Conservation (phyloP, 1,140 invertebrate species). For the Aphaenogaster floridana region DNA sequence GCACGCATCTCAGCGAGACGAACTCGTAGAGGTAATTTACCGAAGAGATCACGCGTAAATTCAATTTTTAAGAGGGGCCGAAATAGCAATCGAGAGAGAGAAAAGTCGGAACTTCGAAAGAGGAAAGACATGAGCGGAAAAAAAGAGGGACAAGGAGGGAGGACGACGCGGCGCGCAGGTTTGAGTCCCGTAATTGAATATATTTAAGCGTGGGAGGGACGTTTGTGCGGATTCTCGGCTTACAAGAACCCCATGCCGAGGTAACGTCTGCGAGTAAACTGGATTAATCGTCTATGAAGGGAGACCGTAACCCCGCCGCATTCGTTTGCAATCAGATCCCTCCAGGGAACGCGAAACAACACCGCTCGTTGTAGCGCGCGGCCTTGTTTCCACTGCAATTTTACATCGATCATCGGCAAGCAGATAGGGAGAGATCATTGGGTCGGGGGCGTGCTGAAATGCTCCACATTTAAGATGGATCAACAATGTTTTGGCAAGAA, state of each 20-base stretch:
- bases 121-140: neutral
- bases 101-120: conserved; percentile 36
- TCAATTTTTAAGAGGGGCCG: neutral
- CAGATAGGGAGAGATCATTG: conserved; percentile 11
- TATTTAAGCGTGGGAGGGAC: conserved; percentile 83
- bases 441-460: conserved; percentile 3
- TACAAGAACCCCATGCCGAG: conserved; percentile 79
- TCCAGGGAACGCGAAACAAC: conserved; percentile 79
- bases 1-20: neutral
- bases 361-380: conserved; percentile 18
- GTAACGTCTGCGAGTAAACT: conserved; percentile 85
- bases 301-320: conserved; percentile 79
- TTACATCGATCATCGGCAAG: conserved; percentile 50
- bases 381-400: conserved; percentile 62
- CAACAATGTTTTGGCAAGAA: neutral
- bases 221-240: conserved; percentile 86
- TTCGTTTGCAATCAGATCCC: conserved; percentile 83
- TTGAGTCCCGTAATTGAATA: conserved; percentile 84
- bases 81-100: neutral
- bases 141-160: neutral
- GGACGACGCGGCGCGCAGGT: conserved; percentile 22
- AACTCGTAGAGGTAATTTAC: conserved; percentile 22
- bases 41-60: conserved; percentile 16
- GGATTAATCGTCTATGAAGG: conserved; percentile 87
- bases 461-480: conserved; percentile 2